A percentile compares a stretch with the other conserved stretches of the same genome.
Conservation (phyloP, 2,888 invertebrate species). For the Actias luna region DNA sequence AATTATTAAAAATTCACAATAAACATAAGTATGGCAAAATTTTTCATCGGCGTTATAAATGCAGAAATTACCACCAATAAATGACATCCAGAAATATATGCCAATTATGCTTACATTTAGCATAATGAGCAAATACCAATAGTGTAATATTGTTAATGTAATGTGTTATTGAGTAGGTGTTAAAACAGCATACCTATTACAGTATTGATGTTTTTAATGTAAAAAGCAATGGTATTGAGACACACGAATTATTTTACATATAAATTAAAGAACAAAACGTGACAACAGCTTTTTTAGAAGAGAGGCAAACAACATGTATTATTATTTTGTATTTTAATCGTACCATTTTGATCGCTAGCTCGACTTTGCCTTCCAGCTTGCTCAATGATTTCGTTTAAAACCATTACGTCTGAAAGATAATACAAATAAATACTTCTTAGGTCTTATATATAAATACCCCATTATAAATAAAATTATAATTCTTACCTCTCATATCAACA, state of each 20-base stretch:
- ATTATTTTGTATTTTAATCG: conserved; percentile 46
- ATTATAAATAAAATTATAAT: neutral
- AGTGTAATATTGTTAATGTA: conserved; percentile 32
- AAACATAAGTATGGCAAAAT: conserved; percentile 8
- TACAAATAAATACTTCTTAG: conserved; percentile 10
- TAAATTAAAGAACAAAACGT: conserved; percentile 42
- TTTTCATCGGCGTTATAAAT: conserved; percentile 39
- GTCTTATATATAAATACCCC: neutral
- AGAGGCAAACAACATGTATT: conserved; percentile 41
- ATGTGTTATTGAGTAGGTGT: neutral
- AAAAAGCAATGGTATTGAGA: conserved; percentile 34
- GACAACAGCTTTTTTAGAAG: conserved; percentile 43
- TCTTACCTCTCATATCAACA: conserved; percentile 95
- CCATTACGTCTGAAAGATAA: conserved; percentile 93
- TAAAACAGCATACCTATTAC: neutral
- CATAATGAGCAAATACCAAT: conserved; percentile 80
- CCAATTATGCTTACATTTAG: conserved; percentile 75
- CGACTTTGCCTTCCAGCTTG: conserved; percentile 95
- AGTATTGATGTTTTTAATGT: neutral
- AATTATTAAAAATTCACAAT: neutral
- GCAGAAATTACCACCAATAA: conserved; percentile 50
- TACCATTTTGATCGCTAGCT: conserved; percentile 94
- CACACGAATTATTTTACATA: conserved; percentile 35
- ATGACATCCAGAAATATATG: conserved; percentile 76
- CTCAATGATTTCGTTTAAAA: conserved; percentile 97